A percentile compares a stretch with the other conserved stretches of the same genome.
Evolutionary conservation across 2,888 invertebrate species (phyloP).

Genomic region (Morinoia aosen): DNA sequence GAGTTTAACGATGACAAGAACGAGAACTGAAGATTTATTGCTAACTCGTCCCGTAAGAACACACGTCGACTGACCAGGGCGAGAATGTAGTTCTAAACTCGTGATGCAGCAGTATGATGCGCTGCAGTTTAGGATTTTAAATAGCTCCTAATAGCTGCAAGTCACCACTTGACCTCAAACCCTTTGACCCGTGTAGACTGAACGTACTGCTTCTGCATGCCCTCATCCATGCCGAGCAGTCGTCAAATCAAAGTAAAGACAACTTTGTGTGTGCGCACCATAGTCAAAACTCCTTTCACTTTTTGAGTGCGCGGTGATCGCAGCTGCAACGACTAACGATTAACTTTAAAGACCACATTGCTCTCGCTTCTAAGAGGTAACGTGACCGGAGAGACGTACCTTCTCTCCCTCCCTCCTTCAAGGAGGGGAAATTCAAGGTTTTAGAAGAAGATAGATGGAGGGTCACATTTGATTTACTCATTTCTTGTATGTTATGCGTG

Average conservation of each 20-base stretch:
- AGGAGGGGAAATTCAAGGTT: neutral
- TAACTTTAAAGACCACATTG: neutral
- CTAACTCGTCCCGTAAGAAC: neutral
- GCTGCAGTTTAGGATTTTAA: neutral
- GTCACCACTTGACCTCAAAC: neutral
- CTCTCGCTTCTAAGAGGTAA: neutral
- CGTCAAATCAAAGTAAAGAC: neutral
- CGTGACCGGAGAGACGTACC: neutral
- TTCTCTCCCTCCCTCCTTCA: neutral
- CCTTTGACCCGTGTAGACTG: neutral
- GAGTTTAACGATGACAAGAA: neutral
- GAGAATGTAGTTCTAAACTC: neutral
- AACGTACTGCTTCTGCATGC: slow-evolving; percentile 7
- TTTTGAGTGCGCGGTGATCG: slow-evolving; percentile 1
- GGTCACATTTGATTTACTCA: no score
- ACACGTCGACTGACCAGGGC: neutral
- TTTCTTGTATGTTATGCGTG: neutral
- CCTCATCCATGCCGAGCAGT: neutral
- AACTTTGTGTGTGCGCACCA: neutral
- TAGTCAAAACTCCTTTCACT: slow-evolving; percentile 33
- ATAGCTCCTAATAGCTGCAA: slow-evolving; percentile 4
- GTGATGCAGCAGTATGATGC: neutral
- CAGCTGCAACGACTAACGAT: neutral
- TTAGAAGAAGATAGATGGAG: neutral
- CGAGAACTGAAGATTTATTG: neutral